These are phyloP conservation scores for Aplysia californica DNA, from an alignment of 1,140 invertebrate species.

Conservation along the genomic window DNA sequence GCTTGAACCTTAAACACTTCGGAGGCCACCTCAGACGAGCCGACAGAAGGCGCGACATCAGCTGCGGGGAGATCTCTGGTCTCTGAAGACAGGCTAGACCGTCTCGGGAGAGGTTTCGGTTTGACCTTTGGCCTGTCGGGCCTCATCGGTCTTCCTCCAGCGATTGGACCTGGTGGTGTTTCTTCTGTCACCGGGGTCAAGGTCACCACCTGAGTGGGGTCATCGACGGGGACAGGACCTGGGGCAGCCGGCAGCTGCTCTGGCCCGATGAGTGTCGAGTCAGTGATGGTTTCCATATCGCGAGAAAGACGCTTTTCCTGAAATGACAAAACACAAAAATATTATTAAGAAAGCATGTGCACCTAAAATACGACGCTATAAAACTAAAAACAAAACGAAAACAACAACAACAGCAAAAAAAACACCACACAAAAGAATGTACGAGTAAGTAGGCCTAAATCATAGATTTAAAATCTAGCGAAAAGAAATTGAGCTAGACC, in stretches of 20 bases:
- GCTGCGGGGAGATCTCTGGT: conserved; percentile 8
- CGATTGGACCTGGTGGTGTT: neutral
- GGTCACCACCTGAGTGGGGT: neutral
- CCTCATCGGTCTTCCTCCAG: neutral
- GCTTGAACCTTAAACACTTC: too few relatives aligned
- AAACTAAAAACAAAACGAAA: too few relatives aligned
- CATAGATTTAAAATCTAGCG: too few relatives aligned
- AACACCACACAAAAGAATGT: too few relatives aligned
- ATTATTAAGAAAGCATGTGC: neutral
- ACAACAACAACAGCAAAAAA: too few relatives aligned
- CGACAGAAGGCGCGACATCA: too few relatives aligned
- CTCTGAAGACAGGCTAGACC: conserved; percentile 15
- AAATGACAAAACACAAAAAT: conserved; percentile 16
- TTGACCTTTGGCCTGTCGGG: neutral
- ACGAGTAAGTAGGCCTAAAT: too few relatives aligned
- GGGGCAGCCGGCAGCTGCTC: neutral
- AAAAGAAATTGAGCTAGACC: too few relatives aligned
- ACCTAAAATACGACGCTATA: neutral
- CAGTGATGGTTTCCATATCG: conserved; percentile 67
- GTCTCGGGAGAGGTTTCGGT: conserved; percentile 12
- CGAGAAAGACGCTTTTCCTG: conserved; percentile 62
- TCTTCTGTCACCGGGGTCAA: conserved; percentile 15
- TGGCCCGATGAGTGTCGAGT: conserved; percentile 35
- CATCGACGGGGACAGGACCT: neutral
- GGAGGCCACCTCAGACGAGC: too few relatives aligned